Evolutionary conservation across 2,797 vertebrate genomes (phyloP), one percentile per base, ranked within the genome.

Genomic region (Loris lydekkerianus): DNA sequence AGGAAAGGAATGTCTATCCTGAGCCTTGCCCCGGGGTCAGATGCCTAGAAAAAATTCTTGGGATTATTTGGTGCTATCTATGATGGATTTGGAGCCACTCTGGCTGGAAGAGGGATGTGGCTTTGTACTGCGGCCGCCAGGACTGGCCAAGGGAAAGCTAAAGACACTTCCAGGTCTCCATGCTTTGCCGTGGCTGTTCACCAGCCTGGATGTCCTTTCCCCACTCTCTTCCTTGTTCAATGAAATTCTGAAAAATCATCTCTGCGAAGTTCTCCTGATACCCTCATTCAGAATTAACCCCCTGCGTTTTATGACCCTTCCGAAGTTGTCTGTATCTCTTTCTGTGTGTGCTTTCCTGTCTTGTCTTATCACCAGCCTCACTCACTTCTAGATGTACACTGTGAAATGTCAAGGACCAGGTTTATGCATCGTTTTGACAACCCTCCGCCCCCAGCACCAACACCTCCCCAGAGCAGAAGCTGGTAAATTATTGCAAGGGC

Each of bases 11-110:
- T 97, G 96, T 93, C 94, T 93, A 85, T 86, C 92, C 87, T 4
- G 10, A 92, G 96, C 8, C 81, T 94, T 90, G 91, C 96, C 91
- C 81, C 63, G 81, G 95, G 96, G 95, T 95, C 94, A 80, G 93
- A 94, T 77, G 95, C 96, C 96, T 93, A 94, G 96, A 97, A 97
- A 94, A 96, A 95, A 97, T 97, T 97, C 96, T 96, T 96, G 83
- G 95, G 91, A 97, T 96, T 85, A 96, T 78, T 95, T 31, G 58
- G 61, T 91, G 93, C 87, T 96, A 95, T 96, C 89, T 83, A 94
- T 94, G 87, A 96, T 85, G 93, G 81, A 95, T 92, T 67, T 96
- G 97, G 97, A 97, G 96, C 81, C 96, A 95, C 78, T 20, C 67
- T 58, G 95, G 49, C 96, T 93, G 84, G 56, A 94, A 82, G 61